Percentiles rank a stretch among this genome's conserved stretches.
phyloP scores from a whole-genome alignment of 1,140 invertebrate genomes.

The Orussus abietinus region DNA sequence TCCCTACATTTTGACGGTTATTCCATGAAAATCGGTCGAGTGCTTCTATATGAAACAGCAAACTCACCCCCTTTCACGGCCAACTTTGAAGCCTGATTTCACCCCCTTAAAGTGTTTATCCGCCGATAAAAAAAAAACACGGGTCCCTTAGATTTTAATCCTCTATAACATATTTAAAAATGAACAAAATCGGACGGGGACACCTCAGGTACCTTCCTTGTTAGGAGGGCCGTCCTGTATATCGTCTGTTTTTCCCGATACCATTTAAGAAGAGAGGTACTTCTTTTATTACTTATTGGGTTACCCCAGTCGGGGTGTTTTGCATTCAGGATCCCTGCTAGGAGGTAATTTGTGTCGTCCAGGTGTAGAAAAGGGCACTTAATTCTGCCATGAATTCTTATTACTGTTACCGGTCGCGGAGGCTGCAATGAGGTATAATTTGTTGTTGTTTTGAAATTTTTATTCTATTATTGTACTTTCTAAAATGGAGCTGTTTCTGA shows the following conservation, averaged over 20 bases:
- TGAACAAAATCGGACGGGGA: too few species aligned
- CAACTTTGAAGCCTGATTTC: too few species aligned
- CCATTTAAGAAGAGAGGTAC: conserved; percentile 9
- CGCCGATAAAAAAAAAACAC: too few species aligned
- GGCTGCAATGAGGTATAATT: conserved; percentile 10
- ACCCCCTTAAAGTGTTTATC: too few species aligned
- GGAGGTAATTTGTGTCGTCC: background rate
- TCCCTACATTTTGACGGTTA: too few species aligned
- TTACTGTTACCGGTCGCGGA: conserved; percentile 5
- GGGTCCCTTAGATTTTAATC: too few species aligned
- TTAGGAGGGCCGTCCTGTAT: background rate
- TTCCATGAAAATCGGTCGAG: too few species aligned
- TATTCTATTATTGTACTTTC: conserved; percentile 16
- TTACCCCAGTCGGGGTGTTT: conserved; percentile 9
- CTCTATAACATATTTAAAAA: too few species aligned
- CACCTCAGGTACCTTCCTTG: too few species aligned
- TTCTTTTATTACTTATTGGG: conserved; percentile 5
- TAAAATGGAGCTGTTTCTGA: background rate
- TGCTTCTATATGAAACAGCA: too few species aligned
- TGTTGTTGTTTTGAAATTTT: conserved; percentile 2
- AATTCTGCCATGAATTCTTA: conserved; percentile 5
- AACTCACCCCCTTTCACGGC: too few species aligned
- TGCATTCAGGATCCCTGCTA: conserved; percentile 13
- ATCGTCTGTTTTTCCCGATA: background rate
- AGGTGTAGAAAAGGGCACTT: conserved; percentile 3